Base-by-base conservation (phyloP, 2,888 invertebrate species). In the Drosophila subsilvestris region DNA sequence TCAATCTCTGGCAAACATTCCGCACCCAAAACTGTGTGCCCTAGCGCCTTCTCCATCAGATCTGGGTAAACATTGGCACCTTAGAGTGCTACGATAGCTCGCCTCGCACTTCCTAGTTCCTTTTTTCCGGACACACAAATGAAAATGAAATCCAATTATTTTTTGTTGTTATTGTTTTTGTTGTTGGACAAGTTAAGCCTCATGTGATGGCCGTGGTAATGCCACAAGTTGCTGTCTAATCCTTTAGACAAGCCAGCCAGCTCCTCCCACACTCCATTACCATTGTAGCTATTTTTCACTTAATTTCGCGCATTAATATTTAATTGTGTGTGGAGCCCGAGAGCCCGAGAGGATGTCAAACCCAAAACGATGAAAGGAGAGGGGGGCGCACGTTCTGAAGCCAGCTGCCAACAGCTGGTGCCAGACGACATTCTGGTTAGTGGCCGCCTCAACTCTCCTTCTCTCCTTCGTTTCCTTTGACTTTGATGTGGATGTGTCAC, bases 261-360 rank as follows among this genome's bases (percentile, higher is more conserved):
- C 25, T 25, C 25, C 25, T 3, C 25, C 32, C 49, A 60, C 56
- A 32, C 44, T 27, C 27, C 47, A 63, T 9, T 42, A n/a, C 29
- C 42, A 37, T 32, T 37, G 48, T 57, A 67, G 54, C 56, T 66
- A 71, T 79, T 86, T 88, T 89, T 86, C 89, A 87, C 85, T 76
- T 86, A 85, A 87, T 86, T 81, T 85, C 69, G 55, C 75, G 75
- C 87, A 81, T 88, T 85, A 78, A 86, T 88, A 87, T 86, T 88
- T 88, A 87, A 87, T 81, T 87, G 76, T 79, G 72, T 68, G 68
- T 61, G 58, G 32, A 42, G 44, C 20, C 53, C n/a, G n/a, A n/a
- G 42, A 27, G 20, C 63, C n/a, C n/a, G 58, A 2, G 14, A 65
- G 56, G 25, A 65, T 58, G 63, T 47, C 55, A 63, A 86, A 72